Evolutionary conservation across 2,888 invertebrate species (phyloP), one percentile per base, ranked within the genome.

Genomic region (Glyphotaelius pellucidus): DNA sequence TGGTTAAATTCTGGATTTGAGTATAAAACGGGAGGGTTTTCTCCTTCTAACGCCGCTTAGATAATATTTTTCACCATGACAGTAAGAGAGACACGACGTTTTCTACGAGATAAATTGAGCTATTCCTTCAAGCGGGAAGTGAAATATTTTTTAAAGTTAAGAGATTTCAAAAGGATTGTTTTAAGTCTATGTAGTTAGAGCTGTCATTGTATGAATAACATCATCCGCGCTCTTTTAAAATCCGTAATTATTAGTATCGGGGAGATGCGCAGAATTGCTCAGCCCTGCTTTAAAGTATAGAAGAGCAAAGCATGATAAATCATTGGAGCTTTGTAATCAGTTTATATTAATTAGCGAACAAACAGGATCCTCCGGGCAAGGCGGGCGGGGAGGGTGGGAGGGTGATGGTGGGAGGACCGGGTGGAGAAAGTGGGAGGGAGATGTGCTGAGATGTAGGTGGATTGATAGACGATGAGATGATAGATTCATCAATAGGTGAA

Each of bases 341-440:
- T 93, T 93, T 93, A 93, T 93, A 93, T 93, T 93, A 93, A 93
- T 93, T 93, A 93, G 93, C 90, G 93, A 93, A 92, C 93, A 93
- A 93, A 93, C 93, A 93, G 91, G 90, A 81, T 80, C 90, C 80
- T 91, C 81, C 19, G 35, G 83, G 15, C 80, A 67, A 67, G 91
- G 47, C 80, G 3, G 85, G 92, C 3, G 86, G 86, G 80, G 80
- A 25, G 32, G 80, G 42, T 2, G 42, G 67, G 32, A 42, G 88
- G 32, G 90, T 14, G 67, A 84, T 83, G 15, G 91, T 47, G 88
- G 30, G 12, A 12, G 42, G 42, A 42, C 12, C 52, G 85, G 89
- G 80, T 89, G 88, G 67, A 42, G n/a, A 79, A 67, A 83, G 91
- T 35, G 91, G 35, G 85, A 84, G 91, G 81, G 83, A 79, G 89